Evolutionary conservation across 2,888 invertebrate genomes (phyloP).

Genomic region (Agapostemon virescens): DNA sequence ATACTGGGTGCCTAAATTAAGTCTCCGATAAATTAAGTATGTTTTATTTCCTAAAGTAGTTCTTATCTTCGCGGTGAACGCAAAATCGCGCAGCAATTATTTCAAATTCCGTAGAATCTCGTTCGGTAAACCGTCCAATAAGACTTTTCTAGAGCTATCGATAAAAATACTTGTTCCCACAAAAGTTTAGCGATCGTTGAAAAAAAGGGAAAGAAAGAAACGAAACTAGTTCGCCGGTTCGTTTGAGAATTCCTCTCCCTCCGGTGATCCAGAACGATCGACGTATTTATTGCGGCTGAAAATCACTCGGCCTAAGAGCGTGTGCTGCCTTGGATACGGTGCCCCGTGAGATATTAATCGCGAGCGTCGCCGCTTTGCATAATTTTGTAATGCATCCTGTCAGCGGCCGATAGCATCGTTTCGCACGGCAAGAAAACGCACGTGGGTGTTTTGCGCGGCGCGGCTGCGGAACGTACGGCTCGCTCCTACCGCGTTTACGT

Average conservation of each 20-base stretch:
- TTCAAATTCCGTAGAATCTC: not conserved
- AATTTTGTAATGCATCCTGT: constrained; percentile 68
- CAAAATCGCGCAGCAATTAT: too few species aligned
- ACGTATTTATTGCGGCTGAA: constrained; percentile 16
- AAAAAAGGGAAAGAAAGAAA: too few species aligned
- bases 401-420: constrained; percentile 62
- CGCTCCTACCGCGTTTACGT: constrained; percentile 49
- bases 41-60: too few species aligned
- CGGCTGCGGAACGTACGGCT: constrained; percentile 41
- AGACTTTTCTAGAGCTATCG: not conserved
- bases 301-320: constrained; percentile 4
- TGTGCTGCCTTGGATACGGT: constrained; percentile 4
- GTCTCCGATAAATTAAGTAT: too few species aligned
- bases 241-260: not conserved
- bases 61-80: too few species aligned
- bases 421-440: constrained; percentile 64
- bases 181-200: not conserved
- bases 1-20: too few species aligned
- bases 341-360: constrained; percentile 63
- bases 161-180: too few species aligned
- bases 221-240: not conserved
- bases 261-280: not conserved
- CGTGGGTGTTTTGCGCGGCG: constrained; percentile 58
- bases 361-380: constrained; percentile 63
- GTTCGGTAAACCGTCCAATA: not conserved